These are phyloP conservation scores for Pristionchus fissidentatus DNA, from an alignment of 2,888 invertebrate genomes.

Conservation along the genomic window DNA sequence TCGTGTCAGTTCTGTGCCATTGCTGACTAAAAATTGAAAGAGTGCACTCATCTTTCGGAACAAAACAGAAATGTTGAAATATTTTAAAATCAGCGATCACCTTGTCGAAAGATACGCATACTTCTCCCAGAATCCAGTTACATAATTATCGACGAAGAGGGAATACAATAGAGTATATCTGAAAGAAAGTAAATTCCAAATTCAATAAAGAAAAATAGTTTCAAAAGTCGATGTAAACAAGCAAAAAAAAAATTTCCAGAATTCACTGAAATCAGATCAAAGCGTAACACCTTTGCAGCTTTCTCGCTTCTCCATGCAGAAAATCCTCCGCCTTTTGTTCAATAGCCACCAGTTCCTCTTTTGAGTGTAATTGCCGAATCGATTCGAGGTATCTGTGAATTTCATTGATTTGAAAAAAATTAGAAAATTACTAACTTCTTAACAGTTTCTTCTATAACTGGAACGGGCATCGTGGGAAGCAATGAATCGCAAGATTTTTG, in stretches of 20 bases:
- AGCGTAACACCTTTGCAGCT: slow-evolving; percentile 58
- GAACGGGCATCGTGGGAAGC: slow-evolving; percentile 65
- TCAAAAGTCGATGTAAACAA: too few species aligned
- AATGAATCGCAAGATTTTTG: slow-evolving; percentile 66
- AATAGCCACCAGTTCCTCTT: slow-evolving; percentile 63
- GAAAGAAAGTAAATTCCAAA: neutral
- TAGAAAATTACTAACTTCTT: slow-evolving; percentile 16
- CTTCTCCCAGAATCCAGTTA: slow-evolving; percentile 72
- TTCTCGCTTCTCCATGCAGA: slow-evolving; percentile 62
- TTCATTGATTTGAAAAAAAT: neutral
- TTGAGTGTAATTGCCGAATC: slow-evolving; percentile 54
- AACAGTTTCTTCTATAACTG: slow-evolving; percentile 63
- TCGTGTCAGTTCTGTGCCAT: too few species aligned
- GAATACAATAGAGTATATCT: slow-evolving; percentile 60
- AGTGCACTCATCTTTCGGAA: too few species aligned
- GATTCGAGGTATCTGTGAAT: slow-evolving; percentile 59
- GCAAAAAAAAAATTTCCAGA: too few species aligned
- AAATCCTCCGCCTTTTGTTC: slow-evolving; percentile 59
- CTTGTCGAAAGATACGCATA: slow-evolving; percentile 67
- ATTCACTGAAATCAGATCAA: neutral
- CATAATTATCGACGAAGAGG: slow-evolving; percentile 67
- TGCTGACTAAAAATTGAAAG: too few species aligned
- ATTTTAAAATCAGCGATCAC: too few species aligned
- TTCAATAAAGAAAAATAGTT: neutral
- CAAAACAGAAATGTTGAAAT: too few species aligned